phyloP scores from a whole-genome alignment of 1,140 invertebrate genomes.

The Doryteuthis pealeii region DNA sequence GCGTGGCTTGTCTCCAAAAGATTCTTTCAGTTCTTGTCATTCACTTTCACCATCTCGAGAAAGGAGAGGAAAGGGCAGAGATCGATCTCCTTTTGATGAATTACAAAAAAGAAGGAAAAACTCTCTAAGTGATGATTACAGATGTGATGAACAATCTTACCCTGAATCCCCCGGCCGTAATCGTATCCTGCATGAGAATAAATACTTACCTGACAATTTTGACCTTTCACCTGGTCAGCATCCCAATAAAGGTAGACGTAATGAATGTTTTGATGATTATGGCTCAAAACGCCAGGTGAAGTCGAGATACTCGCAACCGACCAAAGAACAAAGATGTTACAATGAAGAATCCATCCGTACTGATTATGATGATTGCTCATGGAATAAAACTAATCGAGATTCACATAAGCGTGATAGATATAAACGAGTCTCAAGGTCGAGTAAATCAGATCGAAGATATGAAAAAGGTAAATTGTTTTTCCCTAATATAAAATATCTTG shows the following conservation, averaged over 20 bases:
- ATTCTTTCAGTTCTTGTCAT: neutral
- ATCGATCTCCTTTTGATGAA: conserved; percentile 1
- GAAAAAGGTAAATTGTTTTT: neutral
- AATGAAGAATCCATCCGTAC: neutral
- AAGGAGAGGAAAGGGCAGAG: neutral
- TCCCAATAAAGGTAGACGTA: neutral
- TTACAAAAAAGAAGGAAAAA: neutral
- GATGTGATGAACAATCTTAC: neutral
- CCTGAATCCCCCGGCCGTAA: neutral
- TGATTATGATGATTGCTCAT: conserved; percentile 3
- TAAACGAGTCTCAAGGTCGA: neutral
- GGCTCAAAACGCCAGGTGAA: neutral
- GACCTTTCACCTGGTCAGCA: neutral
- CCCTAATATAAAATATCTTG: too few relatives aligned
- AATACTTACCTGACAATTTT: neutral
- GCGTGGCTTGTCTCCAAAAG: neutral
- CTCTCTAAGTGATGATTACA: neutral
- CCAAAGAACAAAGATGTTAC: neutral
- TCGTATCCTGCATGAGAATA: neutral
- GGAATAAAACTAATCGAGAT: neutral
- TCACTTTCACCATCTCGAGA: neutral
- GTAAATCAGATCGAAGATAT: neutral
- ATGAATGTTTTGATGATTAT: neutral
- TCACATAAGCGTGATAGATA: neutral
- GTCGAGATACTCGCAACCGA: neutral